Evolutionary conservation across 2,113 vertebrate genomes (phyloP), one percentile per base, ranked within the genome.

Genomic region (Archilochus colubris): DNA sequence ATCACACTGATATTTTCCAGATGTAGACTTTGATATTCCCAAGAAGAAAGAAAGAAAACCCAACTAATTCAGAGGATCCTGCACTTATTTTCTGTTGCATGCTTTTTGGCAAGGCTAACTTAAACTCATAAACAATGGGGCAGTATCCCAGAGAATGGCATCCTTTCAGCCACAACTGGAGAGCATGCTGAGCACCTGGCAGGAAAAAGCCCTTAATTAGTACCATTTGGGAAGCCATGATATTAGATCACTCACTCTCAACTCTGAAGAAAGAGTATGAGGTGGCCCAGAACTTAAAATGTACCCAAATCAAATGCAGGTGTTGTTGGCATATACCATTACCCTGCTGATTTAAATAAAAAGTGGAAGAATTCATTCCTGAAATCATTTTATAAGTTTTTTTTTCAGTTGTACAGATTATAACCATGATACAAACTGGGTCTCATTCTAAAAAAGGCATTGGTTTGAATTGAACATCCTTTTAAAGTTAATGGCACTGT

Each of bases 191-290:
- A 89, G 94, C 89, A 95, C 84, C 93, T 97, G 91, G 94, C 94
- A 96, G 89, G 85, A 78, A 67, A 50, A 81, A 72, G 12, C 48
- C 24, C 58, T 70, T 94, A 88, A 91, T 88, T 87, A 97, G 72
- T 53, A 86, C 68, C 76, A 64, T 91, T 95, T 95, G 96, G 88
- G 84, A 86, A 97, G 86, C 79, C 57, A 28, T 78, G 78, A 27
- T 61, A 85, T 97, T 95, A 97, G 82, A 80, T 97, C 96, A 97
- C 69, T 97, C 69, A 66, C 83, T 96, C 82, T 87, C 96, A 88
- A 95, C 82, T 92, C 82, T 80, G 46, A 75, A 67, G 77, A 86
- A 95, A 94, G 89, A 93, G 15, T 50, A 76, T 54, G 94, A 97
- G 67, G 88, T 95, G 86, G 72, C 93, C 96, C 89, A 97, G 91